Conservation (phyloP, 2,888 invertebrate genomes). For the Copidosoma aretas region DNA sequence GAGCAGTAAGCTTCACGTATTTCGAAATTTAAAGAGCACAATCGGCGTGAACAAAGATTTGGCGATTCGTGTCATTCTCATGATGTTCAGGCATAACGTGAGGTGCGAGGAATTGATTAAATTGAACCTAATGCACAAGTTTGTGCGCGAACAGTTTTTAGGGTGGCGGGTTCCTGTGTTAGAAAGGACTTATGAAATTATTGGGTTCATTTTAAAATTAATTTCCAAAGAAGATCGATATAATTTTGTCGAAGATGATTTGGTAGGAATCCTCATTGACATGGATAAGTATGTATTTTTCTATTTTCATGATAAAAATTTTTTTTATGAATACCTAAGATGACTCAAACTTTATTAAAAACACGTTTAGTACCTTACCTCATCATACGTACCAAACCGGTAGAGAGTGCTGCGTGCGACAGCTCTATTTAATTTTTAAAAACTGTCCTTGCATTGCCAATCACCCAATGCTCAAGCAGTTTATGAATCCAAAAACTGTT, state of each 20-base stretch:
- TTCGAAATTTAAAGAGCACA: conserved; percentile 40
- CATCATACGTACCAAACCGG: neutral
- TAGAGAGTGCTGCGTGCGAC: neutral
- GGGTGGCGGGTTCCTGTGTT: conserved; percentile 17
- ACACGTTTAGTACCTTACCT: neutral
- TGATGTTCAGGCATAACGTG: conserved; percentile 48
- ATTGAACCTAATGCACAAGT: conserved; percentile 5
- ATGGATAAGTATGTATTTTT: conserved; percentile 21
- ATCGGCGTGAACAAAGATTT: conserved; percentile 36
- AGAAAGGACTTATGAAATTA: conserved; percentile 6
- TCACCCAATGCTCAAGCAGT: neutral
- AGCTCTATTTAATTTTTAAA: conserved; percentile 3
- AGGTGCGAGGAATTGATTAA: conserved; percentile 20
- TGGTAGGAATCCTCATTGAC: conserved; percentile 11
- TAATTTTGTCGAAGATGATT: neutral
- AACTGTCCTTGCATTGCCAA: conserved; percentile 4
- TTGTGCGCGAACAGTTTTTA: conserved; percentile 21
- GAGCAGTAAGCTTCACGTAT: conserved; percentile 44
- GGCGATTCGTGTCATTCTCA: conserved; percentile 47
- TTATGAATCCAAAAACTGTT: conserved; percentile 1
- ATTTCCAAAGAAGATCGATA: conserved; percentile 13
- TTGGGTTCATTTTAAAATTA: conserved; percentile 21
- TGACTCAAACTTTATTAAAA: neutral
- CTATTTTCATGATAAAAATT: neutral
- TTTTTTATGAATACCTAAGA: neutral